A percentile compares a stretch with the other conserved stretches of the same genome.
Conservation (phyloP, 30 jellyfish, hydroid and myxozoan species). For the Pelagia noctiluca region DNA sequence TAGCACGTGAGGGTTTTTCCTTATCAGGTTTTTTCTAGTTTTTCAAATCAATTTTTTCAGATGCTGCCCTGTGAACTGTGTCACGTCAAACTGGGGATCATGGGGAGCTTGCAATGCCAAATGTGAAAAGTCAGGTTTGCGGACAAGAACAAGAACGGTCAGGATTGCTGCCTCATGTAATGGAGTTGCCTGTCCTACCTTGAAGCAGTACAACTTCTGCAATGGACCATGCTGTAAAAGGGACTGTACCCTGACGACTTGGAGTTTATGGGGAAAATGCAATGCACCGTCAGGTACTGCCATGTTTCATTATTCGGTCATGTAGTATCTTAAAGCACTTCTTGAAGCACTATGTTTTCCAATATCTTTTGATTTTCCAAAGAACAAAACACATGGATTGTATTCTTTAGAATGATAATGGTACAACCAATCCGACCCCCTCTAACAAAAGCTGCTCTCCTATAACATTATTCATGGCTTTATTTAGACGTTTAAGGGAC, state of each 20-base stretch:
- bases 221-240: conserved; percentile 84
- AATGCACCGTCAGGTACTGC: conserved; percentile 74
- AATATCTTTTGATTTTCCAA: no score
- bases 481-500: no score
- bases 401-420: no score
- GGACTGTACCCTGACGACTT: conserved; percentile 62
- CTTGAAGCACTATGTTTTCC: no score
- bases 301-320: no score
- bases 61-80: conserved; percentile 80
- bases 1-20: no score
- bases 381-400: no score
- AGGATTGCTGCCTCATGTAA: conserved; percentile 60
- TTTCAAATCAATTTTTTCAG: conserved; percentile 23
- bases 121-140: conserved; percentile 74
- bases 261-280: conserved; percentile 86
- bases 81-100: conserved; percentile 58
- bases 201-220: conserved; percentile 72
- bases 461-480: no score
- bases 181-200: conserved; percentile 74
- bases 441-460: no score
- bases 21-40: no score
- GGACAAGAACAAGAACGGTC: conserved; percentile 70
- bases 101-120: conserved; percentile 84
- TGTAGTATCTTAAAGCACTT: no score
- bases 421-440: no score